phyloP scores from a whole-genome alignment of 2,888 invertebrate genomes.

The Acanthopleura granulata region DNA sequence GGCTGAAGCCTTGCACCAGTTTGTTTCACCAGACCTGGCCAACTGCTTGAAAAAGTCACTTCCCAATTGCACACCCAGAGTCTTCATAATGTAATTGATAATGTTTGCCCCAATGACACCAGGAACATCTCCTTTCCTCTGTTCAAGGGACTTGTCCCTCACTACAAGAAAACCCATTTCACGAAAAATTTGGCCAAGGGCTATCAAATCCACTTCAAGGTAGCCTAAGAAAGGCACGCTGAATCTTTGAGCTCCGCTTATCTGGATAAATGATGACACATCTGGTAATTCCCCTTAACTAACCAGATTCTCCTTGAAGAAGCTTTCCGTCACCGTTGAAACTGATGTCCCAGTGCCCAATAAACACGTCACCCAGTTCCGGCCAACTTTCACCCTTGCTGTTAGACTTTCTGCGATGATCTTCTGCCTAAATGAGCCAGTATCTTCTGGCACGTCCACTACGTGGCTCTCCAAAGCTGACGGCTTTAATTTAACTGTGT shows the following conservation, averaged over 20 bases:
- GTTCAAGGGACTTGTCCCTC: constrained; percentile 13
- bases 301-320: not conserved
- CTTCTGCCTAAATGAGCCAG: not conserved
- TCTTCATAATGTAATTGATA: constrained; percentile 6
- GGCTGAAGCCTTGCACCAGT: not conserved
- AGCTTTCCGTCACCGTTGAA: not conserved
- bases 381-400: not conserved
- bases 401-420: not conserved
- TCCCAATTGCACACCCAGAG: not conserved
- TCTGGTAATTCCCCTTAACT: not conserved
- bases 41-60: not conserved
- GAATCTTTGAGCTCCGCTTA: too few relatives aligned
- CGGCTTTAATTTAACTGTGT: not conserved
- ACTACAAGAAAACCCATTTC: constrained; percentile 26
- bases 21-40: not conserved
- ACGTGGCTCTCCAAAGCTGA: not conserved
- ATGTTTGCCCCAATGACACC: constrained; percentile 30
- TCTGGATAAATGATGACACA: not conserved
- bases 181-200: constrained; percentile 14
- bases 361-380: not conserved
- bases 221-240: not conserved
- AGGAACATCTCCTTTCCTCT: constrained; percentile 24
- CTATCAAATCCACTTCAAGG: constrained; percentile 20
- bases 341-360: not conserved
- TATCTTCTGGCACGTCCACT: not conserved